Percentiles rank a stretch among this genome's conserved stretches.
Evolutionary conservation across 2,888 invertebrate genomes (phyloP).

Genomic region (Uropetala carovei): DNA sequence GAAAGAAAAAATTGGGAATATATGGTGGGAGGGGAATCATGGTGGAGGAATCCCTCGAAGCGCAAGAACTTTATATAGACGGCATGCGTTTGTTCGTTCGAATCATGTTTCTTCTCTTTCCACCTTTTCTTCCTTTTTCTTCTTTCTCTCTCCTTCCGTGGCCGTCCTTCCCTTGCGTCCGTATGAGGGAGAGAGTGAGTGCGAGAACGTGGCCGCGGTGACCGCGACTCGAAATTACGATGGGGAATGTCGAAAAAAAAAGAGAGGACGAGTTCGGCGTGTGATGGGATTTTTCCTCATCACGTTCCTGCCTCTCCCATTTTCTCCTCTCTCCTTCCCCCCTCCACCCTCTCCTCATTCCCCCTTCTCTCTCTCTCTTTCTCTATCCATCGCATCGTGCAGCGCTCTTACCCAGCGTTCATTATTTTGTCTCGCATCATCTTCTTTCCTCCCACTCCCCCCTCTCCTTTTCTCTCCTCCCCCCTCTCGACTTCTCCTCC

Average conservation of each 20-base stretch:
- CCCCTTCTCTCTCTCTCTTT: not conserved
- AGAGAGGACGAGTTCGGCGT: not conserved
- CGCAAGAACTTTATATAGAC: constrained; percentile 29
- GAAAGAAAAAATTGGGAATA: not conserved
- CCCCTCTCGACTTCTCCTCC: not conserved
- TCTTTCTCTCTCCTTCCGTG: no score
- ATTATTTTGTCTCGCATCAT: no score
- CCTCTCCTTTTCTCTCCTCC: not conserved
- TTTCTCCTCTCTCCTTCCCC: not conserved
- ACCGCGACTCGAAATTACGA: constrained; percentile 61
- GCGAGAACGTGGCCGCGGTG: not conserved
- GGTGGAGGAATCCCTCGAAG: not conserved
- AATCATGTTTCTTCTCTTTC: not conserved
- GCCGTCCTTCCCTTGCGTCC: not conserved
- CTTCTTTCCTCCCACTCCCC: not conserved
- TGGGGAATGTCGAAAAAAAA: constrained; percentile 34
- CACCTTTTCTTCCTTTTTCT: not conserved
- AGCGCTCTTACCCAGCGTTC: not conserved
- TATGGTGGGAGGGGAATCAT: not conserved
- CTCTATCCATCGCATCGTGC: no score
- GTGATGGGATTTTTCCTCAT: not conserved
- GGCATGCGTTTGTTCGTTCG: not conserved
- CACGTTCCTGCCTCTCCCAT: constrained; percentile 15
- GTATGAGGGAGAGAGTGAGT: no score
- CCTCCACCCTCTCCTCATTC: not conserved